Percentiles rank a stretch among this genome's conserved stretches.
These are phyloP conservation scores for Pseudolaguvia tuberculata DNA, from an alignment of 2,113 vertebrate species.

Conservation along the genomic window DNA sequence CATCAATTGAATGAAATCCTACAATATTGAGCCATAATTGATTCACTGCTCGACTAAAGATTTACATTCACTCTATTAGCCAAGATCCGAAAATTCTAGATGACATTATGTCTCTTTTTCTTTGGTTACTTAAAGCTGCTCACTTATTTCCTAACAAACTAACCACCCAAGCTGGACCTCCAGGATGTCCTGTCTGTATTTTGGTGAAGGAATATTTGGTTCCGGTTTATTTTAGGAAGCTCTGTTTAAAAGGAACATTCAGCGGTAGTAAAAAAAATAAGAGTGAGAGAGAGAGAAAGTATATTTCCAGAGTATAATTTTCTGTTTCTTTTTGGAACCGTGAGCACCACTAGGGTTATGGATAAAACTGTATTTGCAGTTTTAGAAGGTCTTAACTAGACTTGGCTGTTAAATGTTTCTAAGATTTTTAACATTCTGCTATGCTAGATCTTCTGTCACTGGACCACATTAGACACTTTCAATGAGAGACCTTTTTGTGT, in stretches of 20 bases:
- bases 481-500: constrained; percentile 37
- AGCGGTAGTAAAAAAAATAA: constrained; percentile 48
- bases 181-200: constrained; percentile 57
- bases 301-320: constrained; percentile 66
- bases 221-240: constrained; percentile 72
- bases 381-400: not conserved
- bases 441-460: constrained; percentile 14
- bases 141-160: constrained; percentile 28
- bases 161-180: constrained; percentile 73
- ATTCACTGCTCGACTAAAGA: not conserved
- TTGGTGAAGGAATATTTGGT: constrained; percentile 66
- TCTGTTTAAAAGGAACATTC: constrained; percentile 68
- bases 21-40: not conserved
- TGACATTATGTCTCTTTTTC: not conserved
- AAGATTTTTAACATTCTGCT: constrained; percentile 13
- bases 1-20: not conserved
- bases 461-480: constrained; percentile 26
- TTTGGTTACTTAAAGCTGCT: constrained; percentile 37
- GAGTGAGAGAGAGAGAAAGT: constrained; percentile 3
- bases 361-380: too few species aligned
- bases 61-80: not conserved
- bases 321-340: constrained; percentile 67
- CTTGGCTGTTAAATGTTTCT: not conserved
- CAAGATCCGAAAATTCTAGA: not conserved
- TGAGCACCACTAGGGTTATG: constrained; percentile 55